Conservation (phyloP, 2,797 vertebrate species). For the Percopsis omiscomaycus region DNA sequence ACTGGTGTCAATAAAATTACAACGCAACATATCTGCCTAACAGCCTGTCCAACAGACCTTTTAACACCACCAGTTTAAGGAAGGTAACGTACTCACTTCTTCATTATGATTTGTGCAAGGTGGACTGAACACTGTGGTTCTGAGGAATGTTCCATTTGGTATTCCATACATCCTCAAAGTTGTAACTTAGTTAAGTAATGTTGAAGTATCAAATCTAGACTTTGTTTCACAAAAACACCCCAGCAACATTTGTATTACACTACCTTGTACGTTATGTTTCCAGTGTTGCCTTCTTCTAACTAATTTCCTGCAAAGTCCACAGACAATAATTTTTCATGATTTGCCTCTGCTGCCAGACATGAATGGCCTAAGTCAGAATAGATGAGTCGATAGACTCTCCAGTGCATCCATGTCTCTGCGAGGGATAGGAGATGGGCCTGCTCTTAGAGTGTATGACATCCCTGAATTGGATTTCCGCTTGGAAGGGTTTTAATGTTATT, state of each 20-base stretch:
- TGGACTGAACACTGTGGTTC: no score
- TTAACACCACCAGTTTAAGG: slow-evolving; percentile 5
- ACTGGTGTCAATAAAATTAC: slow-evolving; percentile 22
- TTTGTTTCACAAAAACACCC: no score
- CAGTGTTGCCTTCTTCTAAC: background rate
- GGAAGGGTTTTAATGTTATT: slow-evolving; percentile 66
- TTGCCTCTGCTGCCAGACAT: slow-evolving; percentile 56
- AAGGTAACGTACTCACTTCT: no score
- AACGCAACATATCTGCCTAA: slow-evolving; percentile 20
- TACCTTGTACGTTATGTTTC: no score
- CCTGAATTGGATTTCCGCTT: slow-evolving; percentile 72
- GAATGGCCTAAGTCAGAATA: slow-evolving; percentile 57
- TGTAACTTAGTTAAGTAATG: no score
- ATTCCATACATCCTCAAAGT: no score
- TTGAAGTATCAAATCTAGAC: no score
- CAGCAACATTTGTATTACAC: no score
- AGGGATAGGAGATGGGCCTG: slow-evolving; percentile 34
- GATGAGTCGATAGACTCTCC: slow-evolving; percentile 55
- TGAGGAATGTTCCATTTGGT: no score
- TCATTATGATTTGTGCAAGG: no score
- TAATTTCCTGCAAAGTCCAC: slow-evolving; percentile 38
- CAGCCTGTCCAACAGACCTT: slow-evolving; percentile 14
- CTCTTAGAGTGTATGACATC: slow-evolving; percentile 60
- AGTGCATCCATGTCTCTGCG: slow-evolving; percentile 38
- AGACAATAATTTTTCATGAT: slow-evolving; percentile 49